phyloP scores from a whole-genome alignment of 2,797 vertebrate genomes.

The Tympanoctomys barrerae region DNA sequence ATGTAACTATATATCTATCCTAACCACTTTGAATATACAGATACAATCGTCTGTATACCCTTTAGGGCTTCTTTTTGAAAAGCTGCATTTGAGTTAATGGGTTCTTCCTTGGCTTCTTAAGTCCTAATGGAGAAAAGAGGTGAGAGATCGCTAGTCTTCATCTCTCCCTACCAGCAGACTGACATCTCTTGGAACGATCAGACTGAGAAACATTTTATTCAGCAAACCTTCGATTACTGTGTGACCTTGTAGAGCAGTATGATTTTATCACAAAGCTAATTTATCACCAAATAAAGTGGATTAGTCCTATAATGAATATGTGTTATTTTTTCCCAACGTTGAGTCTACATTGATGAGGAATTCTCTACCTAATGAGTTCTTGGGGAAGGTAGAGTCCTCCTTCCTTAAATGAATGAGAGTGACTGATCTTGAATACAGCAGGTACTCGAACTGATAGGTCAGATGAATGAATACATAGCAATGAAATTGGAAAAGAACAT shows the following conservation, averaged over 20 bases:
- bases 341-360: background rate
- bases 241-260: background rate
- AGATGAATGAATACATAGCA: background rate
- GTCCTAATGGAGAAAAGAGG: background rate
- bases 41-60: no score
- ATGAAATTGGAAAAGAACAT: background rate
- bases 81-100: background rate
- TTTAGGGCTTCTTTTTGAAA: background rate
- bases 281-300: background rate
- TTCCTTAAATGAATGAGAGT: background rate
- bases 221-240: background rate
- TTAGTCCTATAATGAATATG: background rate
- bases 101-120: background rate
- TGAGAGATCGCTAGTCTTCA: background rate
- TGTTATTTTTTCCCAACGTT: background rate
- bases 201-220: background rate
- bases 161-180: background rate
- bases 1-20: no score
- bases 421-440: background rate
- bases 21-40: no score
- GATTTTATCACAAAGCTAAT: background rate
- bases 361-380: background rate
- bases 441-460: background rate
- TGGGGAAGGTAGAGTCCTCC: background rate
- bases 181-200: background rate